Conservation (phyloP, 2,113 vertebrate species). For the Pholis gunnellus region DNA sequence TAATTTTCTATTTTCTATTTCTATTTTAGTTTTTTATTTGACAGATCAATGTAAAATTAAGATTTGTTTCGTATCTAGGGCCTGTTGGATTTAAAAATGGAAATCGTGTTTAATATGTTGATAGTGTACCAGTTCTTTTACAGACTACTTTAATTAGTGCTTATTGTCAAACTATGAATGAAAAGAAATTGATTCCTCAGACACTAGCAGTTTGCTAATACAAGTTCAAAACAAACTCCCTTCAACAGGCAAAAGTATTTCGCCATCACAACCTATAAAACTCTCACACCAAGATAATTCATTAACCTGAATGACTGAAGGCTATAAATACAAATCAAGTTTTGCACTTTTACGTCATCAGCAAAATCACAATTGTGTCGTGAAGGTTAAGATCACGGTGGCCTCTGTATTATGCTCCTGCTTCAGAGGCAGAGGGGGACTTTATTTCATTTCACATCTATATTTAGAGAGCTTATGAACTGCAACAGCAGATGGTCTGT, state of each 20-base stretch:
- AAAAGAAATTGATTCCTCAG: not conserved
- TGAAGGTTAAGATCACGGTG: conserved; percentile 75
- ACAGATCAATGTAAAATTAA: not conserved
- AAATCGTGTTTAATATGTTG: not conserved
- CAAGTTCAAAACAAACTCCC: not conserved
- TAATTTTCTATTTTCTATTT: no score
- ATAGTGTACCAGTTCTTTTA: not conserved
- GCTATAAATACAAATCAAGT: conserved; percentile 14
- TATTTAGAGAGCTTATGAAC: conserved; percentile 86
- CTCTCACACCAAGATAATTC: conserved; percentile 15
- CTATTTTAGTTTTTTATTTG: not conserved
- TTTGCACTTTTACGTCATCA: not conserved
- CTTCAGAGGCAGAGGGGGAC: conserved; percentile 55
- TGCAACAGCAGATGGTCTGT: conserved; percentile 83
- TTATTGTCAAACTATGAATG: not conserved
- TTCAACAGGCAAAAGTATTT: not conserved
- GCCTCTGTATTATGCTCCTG: conserved; percentile 70
- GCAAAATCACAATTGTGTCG: conserved; percentile 28
- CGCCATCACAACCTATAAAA: not conserved
- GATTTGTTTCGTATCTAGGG: not conserved
- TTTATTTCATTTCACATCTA: conserved; percentile 85
- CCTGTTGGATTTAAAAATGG: not conserved
- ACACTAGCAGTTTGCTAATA: not conserved
- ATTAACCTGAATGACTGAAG: conserved; percentile 12
- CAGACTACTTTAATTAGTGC: not conserved